Evolutionary conservation across 2,797 vertebrate genomes (phyloP), one percentile per base, ranked within the genome.

Genomic region (Poecilia velifera): DNA sequence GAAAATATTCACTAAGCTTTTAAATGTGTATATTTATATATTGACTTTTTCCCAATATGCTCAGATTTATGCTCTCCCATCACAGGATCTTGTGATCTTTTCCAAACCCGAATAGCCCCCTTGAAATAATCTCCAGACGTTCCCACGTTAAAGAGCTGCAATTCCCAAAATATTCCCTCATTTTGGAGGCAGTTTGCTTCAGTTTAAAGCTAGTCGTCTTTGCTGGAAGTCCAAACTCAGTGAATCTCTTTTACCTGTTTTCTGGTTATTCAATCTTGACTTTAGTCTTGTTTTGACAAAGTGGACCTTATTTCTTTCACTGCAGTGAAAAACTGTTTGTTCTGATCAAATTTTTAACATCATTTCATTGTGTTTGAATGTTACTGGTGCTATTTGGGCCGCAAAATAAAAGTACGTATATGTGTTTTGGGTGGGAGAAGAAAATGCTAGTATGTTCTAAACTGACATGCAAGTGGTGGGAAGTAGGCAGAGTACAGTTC

Each of bases 401-500:
- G 22, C 78, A 78, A 36, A 80, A 70, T 34, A 34, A 74, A 45
- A 31, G 0, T 16, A 28, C 12, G 3, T 46, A 8, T 43, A 3
- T 70, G 64, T 18, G 16, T 45, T 28, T 46, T 71, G 22, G 68
- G 68, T 71, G 8, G 20, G 7, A 6, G 68, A 71, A 71, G 41
- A 22, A 18, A 71, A 45, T 43, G 2, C 12, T 71, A 20, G 7
- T 3, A n/a, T 70, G 43, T 71, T 70, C 39, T 41, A 68, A 77
- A 4, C 68, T 25, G 8, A 12, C 46, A 77, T 45, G 2, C 28
- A 71, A 6, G 14, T 51, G 34, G 13, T 73, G n/a, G 64, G 14
- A 77, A 77, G 16, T 76, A 70, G 62, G 72, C 82, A 64, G 68
- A 74, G 49, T 82, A 13, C 71, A 79, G 0, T n/a, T 77, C n/a